Evolutionary conservation across 2,888 invertebrate species (phyloP).

Genomic region (Cynaeus angustus): DNA sequence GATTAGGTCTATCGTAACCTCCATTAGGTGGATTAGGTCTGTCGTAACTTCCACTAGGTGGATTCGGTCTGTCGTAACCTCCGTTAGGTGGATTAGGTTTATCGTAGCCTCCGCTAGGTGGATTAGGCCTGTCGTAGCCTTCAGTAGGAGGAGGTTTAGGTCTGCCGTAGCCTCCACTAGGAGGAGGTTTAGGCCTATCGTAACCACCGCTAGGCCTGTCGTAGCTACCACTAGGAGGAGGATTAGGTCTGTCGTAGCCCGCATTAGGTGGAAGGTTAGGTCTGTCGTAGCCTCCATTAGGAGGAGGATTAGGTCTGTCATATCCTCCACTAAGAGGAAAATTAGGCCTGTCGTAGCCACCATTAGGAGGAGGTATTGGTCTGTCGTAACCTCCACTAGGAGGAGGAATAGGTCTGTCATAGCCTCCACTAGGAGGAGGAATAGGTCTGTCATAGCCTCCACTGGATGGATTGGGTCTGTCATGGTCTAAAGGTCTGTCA

Average conservation of each 20-base stretch:
- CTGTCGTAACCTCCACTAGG: background rate
- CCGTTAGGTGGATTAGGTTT: slow-evolving; percentile 9
- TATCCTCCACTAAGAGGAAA: background rate
- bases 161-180: slow-evolving; percentile 16
- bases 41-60: slow-evolving; percentile 5
- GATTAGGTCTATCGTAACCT: slow-evolving; percentile 2
- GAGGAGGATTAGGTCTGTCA: slow-evolving; percentile 18
- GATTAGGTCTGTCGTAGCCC: slow-evolving; percentile 13
- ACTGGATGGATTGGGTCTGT: slow-evolving; percentile 3
- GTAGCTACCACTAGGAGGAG: background rate
- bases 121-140: slow-evolving; percentile 11
- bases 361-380: background rate
- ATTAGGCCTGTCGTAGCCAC: background rate
- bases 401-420: background rate
- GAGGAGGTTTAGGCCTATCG: slow-evolving; percentile 33
- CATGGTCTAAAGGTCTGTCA: slow-evolving; percentile 8
- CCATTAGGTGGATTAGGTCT: slow-evolving; percentile 6
- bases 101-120: background rate
- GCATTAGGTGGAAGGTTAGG: slow-evolving; percentile 6
- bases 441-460: background rate
- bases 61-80: slow-evolving; percentile 30
- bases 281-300: slow-evolving; percentile 7
- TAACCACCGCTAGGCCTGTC: background rate
- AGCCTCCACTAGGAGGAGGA: background rate
- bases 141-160: slow-evolving; percentile 25